Evolutionary conservation across 2,888 invertebrate species (phyloP).

Genomic region (Drosophila mimetica): DNA sequence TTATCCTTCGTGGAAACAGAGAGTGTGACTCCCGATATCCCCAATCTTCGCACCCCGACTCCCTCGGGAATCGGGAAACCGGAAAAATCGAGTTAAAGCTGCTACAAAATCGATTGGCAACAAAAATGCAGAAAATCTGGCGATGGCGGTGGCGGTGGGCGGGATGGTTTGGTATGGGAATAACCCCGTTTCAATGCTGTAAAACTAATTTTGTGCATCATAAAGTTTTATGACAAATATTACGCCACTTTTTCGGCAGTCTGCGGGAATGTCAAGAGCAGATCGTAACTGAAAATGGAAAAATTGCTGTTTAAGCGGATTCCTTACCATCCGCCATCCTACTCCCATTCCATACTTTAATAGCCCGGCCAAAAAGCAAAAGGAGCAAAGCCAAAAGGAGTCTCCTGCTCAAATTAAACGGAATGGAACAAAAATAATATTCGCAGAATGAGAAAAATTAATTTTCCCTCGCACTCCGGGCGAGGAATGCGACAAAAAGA

Average conservation of each 20-base stretch:
- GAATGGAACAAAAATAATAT: conserved; percentile 60
- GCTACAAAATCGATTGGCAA: conserved; percentile 61
- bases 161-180: no score
- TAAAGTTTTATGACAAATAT: conserved; percentile 76
- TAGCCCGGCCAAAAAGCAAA: conserved; percentile 52
- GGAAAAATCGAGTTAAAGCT: conserved; percentile 40
- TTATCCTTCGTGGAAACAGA: neutral
- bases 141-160: neutral
- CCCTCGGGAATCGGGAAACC: conserved; percentile 4
- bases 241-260: conserved; percentile 67
- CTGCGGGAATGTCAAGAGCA: conserved; percentile 62
- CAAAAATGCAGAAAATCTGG: conserved; percentile 24
- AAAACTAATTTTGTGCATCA: conserved; percentile 76
- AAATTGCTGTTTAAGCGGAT: conserved; percentile 64
- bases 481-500: conserved; percentile 9
- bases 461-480: conserved; percentile 45
- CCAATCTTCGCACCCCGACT: no score
- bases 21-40: conserved; percentile 10
- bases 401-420: conserved; percentile 37
- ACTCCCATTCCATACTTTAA: conserved; percentile 39
- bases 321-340: conserved; percentile 1
- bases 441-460: conserved; percentile 69
- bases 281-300: conserved; percentile 15
- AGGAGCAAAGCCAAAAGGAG: conserved; percentile 38
- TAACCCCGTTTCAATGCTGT: conserved; percentile 59